Evolutionary conservation across 2,888 invertebrate genomes (phyloP), one percentile per base, ranked within the genome.

Genomic region (Cybosia mesomella): DNA sequence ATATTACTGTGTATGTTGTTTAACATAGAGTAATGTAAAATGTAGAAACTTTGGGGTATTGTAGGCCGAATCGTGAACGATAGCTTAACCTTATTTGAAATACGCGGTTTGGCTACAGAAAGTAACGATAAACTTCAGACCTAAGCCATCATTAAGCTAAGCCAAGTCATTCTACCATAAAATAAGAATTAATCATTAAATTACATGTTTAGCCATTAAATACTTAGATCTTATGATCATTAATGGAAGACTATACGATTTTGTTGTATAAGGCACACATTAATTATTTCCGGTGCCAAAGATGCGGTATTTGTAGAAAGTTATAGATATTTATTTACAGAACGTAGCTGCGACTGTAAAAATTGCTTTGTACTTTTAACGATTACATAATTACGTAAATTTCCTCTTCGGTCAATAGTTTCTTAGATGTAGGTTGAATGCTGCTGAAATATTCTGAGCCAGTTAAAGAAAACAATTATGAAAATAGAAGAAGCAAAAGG

Each of bases 201-300:
- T 64, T 60, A 77, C 49, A 80, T 66, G 67, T 73, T 63, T 74
- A 67, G 70, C 55, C 71, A 70, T 66, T 55, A 34, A 60, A 71
- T 67, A 68, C 66, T 72, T 67, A 64, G 55, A 64, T 64, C 71
- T 72, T 72, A 70, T 22, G 55, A 43, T 59, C 73, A 80, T n/a
- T 68, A 79, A 82, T 88, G 94, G 94, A 95, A 95, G 94, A 94
- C 94, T 85, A 87, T 82, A 89, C 76, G 93, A 94, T 92, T 93
- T 93, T 94, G 94, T 85, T 94, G 94, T 89, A 83, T 90, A 94
- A 95, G 94, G 94, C 94, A 94, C 94, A 80, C 79, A 81, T 82
- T n/a, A 89, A 89, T 89, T 88, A 80, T 80, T 77, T 64, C 64
- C 49, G 68, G 62, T 63, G 58, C 63, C 66, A 69, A 69, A 59